Conservation (phyloP, 2,888 invertebrate species). For the Cheilosia urbana region DNA sequence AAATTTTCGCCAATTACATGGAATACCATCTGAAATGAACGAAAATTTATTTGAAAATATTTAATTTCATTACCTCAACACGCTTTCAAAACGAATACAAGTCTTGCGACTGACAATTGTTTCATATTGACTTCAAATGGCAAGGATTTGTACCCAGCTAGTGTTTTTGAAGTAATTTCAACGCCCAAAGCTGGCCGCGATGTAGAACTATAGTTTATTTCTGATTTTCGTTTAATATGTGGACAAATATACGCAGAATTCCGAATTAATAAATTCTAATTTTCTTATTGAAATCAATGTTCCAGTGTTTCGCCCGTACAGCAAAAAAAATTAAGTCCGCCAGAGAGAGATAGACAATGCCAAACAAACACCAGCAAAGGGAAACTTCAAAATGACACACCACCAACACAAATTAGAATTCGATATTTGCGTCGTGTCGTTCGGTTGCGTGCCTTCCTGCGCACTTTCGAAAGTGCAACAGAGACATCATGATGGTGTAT, state of each 20-base stretch:
- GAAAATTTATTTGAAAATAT: neutral
- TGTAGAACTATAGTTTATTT: conserved; percentile 22
- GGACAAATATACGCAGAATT: conserved; percentile 40
- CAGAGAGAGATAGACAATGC: conserved; percentile 65
- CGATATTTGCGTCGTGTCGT: conserved; percentile 58
- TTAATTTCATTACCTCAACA: conserved; percentile 64
- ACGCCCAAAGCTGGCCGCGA: conserved; percentile 14
- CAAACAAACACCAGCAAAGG: conserved; percentile 69
- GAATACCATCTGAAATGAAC: conserved; percentile 28
- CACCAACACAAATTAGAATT: conserved; percentile 68
- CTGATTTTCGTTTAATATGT: conserved; percentile 28
- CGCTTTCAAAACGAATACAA: conserved; percentile 59
- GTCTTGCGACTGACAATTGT: conserved; percentile 54
- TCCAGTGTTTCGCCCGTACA: conserved; percentile 65
- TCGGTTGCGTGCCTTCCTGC: conserved; percentile 39
- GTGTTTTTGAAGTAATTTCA: conserved; percentile 37
- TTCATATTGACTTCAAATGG: conserved; percentile 57
- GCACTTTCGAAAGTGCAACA: conserved; percentile 51
- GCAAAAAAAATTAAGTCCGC: conserved; percentile 54
- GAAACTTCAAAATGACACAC: conserved; percentile 75
- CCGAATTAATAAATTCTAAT: conserved; percentile 66
- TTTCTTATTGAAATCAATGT: conserved; percentile 68
- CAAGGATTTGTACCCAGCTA: conserved; percentile 42
- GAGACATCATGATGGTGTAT: conserved; percentile 21
- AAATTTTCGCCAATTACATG: conserved; percentile 10